phyloP scores from a whole-genome alignment of 2,797 vertebrate genomes.

The Chlorospingus semifuscus region DNA sequence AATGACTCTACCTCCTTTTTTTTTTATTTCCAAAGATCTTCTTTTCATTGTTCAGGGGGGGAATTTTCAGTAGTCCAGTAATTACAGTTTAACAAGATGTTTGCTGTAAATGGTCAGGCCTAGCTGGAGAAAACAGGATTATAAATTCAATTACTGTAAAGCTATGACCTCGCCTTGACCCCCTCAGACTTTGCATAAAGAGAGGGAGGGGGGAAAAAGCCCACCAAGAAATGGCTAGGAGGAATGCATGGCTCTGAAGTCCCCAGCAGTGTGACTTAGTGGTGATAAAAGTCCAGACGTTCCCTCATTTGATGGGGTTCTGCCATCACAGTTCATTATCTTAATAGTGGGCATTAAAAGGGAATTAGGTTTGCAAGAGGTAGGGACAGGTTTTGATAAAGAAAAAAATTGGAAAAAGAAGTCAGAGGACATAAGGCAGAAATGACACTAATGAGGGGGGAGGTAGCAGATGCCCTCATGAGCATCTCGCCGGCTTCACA shows the following conservation, averaged over 20 bases:
- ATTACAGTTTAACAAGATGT: slow-evolving; percentile 71
- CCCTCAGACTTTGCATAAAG: slow-evolving; percentile 83
- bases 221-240: slow-evolving; percentile 81
- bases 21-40: slow-evolving; percentile 18
- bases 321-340: slow-evolving; percentile 91
- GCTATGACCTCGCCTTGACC: slow-evolving; percentile 86
- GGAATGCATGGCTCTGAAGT: slow-evolving; percentile 86
- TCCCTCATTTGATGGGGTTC: slow-evolving; percentile 92
- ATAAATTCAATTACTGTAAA: slow-evolving; percentile 86
- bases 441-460: slow-evolving; percentile 67
- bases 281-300: slow-evolving; percentile 97
- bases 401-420: slow-evolving; percentile 46
- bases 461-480: slow-evolving; percentile 68
- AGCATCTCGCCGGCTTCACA: slow-evolving; percentile 45
- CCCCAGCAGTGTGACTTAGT: slow-evolving; percentile 82
- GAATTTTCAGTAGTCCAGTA: slow-evolving; percentile 77
- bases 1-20: neutral
- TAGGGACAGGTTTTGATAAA: slow-evolving; percentile 74
- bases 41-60: slow-evolving; percentile 18
- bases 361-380: slow-evolving; percentile 76
- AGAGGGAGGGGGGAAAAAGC: slow-evolving; percentile 15
- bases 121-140: slow-evolving; percentile 75
- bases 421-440: slow-evolving; percentile 55
- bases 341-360: slow-evolving; percentile 80
- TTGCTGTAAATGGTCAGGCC: slow-evolving; percentile 76